These are phyloP conservation scores for Centruroides vittatus DNA, from an alignment of 1,140 invertebrate genomes.

Conservation along the genomic window DNA sequence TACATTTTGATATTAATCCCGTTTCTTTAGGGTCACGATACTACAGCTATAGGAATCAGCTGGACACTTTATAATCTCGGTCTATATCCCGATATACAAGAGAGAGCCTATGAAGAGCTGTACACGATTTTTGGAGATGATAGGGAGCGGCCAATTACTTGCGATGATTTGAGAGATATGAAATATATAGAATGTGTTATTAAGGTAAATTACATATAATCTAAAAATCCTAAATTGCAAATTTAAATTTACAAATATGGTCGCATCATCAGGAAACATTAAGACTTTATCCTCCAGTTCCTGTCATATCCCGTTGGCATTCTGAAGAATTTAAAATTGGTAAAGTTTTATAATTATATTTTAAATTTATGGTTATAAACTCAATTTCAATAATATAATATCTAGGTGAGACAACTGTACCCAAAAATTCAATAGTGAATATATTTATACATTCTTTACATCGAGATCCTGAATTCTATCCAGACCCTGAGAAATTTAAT, in stretches of 20 bases:
- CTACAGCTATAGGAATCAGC: conserved; percentile 26
- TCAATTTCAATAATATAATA: too few species aligned
- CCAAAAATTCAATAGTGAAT: too few species aligned
- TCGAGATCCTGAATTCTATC: too few species aligned
- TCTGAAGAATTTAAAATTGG: too few species aligned
- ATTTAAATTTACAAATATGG: neutral
- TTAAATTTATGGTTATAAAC: too few species aligned
- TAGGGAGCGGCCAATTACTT: conserved; percentile 26
- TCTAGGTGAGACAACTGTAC: too few species aligned
- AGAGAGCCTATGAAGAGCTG: conserved; percentile 61
- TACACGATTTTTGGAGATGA: conserved; percentile 35
- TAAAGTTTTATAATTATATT: too few species aligned
- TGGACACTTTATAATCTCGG: conserved; percentile 55
- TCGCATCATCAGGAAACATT: conserved; percentile 35
- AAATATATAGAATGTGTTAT: conserved; percentile 51
- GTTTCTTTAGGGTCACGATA: conserved; percentile 16
- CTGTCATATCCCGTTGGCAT: conserved; percentile 34
- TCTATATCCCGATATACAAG: conserved; percentile 59
- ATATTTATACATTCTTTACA: too few species aligned
- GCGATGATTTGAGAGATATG: conserved; percentile 48
- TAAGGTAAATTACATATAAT: conserved; percentile 45
- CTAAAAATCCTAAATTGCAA: conserved; percentile 32
- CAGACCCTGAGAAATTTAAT: too few species aligned
- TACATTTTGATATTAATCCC: too few species aligned
- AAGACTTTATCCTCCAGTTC: conserved; percentile 32